Evolutionary conservation across 2,888 invertebrate species (phyloP), one percentile per base, ranked within the genome.

Genomic region (Daptonema setosum): DNA sequence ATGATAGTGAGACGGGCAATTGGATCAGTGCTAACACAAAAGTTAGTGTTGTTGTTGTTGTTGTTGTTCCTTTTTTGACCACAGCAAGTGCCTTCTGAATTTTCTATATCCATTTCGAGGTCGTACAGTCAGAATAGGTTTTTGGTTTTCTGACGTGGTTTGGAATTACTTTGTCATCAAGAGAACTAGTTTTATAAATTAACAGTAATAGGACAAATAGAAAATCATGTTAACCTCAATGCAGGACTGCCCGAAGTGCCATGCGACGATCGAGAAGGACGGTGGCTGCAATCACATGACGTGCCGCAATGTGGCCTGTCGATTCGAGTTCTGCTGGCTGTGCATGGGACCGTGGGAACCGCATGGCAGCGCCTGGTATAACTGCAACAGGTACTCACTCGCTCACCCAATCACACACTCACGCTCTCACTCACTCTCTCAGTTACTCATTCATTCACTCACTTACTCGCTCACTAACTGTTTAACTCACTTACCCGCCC

Each of bases 251-350:
- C 95, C 95, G 50, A 87, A 86, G 73, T 97, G 95, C 75, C 87
- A 88, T 74, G 90, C 88, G 54, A 75, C 74, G 8, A 76, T 76
- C 62, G 76, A 77, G 65, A 77, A 77, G 64, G 90, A 95, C 74
- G 95, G 95, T 60, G 95, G 95, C 54, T 97, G 95, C 74, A 97
- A 97, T 76, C 95, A 97, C 75, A 95, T 97, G 93, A 85, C 86
- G 55, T 97, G 95, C 77, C 93, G 91, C 77, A 95, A 93, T 77
- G 86, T 87, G 76, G 87, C 85, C 73, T 97, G 95, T 74, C 87
- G 87, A 74, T 83, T 86, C 52, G 93, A 97, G 74, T 97, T 97
- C 75, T 97, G 95, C 76, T 97, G 95, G 95, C 90, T 95, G 29
- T 97, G 95, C 72, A 80, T 97, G 60, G 93, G 93, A 28, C 86